Base-by-base conservation (phyloP, 2,888 invertebrate genomes). In the Oscheius sp. region DNA sequence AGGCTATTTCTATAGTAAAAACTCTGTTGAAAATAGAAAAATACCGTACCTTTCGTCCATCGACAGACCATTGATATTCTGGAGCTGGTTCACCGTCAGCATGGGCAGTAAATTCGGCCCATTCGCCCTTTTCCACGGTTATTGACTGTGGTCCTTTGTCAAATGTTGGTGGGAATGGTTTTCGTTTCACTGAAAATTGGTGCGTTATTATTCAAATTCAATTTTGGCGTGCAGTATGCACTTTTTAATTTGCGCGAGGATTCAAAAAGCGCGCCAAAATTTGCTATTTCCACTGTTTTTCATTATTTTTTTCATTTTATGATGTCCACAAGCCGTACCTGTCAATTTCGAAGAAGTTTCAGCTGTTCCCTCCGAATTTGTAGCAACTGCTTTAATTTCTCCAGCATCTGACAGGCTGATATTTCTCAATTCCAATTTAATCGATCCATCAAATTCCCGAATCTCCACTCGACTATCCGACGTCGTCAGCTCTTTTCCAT, bases 311-410 rank as follows among this genome's bases (percentile, higher is more conserved):
- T 29, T 58, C 3, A 6, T 23, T 23, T 18, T 25, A 23, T 58
- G 25, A 9, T 58, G 5, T 7, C 7, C 29, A 18, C 29, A 5
- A 7, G 35, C 35, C 3, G 35, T 35, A 73, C 70, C 72, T n/a
- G 27, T 72, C 23, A 80, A 61, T 6, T 49, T 73, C 0, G 81
- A 75, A 29, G 18, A 68, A 7, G 76, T 77, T 52, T 74, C 74
- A 1, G 70, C 74, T 2, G 52, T 68, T 16, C 73, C 89, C 69
- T 89, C 87, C 1, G 86, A 83, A 75, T 89, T 89, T 13, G 82
- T 84, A 16, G 89, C 89, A n/a, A 83, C 83, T 45, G 86, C 84
- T 2, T 80, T 84, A 53, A 89, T 84, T 23, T 83, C 81, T n/a
- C 89, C 89, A 12, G 80, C 82, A 58, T 87, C 84, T 21, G 78